These are phyloP conservation scores for Limonius californicus DNA, from an alignment of 1,140 invertebrate species.

Conservation along the genomic window DNA sequence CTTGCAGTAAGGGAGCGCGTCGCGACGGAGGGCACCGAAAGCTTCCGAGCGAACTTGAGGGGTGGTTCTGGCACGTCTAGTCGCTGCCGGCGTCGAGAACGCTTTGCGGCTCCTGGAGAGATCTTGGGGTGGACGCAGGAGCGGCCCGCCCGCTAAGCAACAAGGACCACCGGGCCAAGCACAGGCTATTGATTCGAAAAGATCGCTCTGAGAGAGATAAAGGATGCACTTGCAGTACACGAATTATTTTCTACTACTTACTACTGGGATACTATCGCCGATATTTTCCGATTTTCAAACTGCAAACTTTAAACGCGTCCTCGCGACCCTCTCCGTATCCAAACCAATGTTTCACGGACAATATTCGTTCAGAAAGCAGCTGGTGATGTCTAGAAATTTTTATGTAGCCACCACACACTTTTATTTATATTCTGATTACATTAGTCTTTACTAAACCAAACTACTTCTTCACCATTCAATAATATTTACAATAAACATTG, in stretches of 20 bases:
- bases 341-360: too few species aligned
- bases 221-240: conserved; percentile 8
- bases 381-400: too few species aligned
- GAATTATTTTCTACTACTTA: conserved; percentile 3
- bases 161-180: conserved; percentile 28
- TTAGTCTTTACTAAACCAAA: too few species aligned
- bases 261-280: too few species aligned
- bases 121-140: conserved; percentile 37
- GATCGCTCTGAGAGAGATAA: conserved; percentile 9
- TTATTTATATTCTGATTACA: too few species aligned
- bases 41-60: conserved; percentile 23
- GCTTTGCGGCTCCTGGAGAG: conserved; percentile 38
- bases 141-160: conserved; percentile 33
- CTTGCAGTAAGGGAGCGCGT: conserved; percentile 17
- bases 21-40: conserved; percentile 22
- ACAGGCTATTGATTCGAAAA: conserved; percentile 13
- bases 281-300: too few species aligned
- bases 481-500: too few species aligned
- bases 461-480: too few species aligned
- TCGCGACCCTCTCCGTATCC: too few species aligned
- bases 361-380: too few species aligned
- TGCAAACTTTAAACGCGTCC: too few species aligned
- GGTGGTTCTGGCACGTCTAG: conserved; percentile 37
- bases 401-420: too few species aligned
- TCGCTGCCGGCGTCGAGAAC: conserved; percentile 36